Evolutionary conservation across 2,113 vertebrate genomes (phyloP), one percentile per base, ranked within the genome.

Genomic region (Meles meles): DNA sequence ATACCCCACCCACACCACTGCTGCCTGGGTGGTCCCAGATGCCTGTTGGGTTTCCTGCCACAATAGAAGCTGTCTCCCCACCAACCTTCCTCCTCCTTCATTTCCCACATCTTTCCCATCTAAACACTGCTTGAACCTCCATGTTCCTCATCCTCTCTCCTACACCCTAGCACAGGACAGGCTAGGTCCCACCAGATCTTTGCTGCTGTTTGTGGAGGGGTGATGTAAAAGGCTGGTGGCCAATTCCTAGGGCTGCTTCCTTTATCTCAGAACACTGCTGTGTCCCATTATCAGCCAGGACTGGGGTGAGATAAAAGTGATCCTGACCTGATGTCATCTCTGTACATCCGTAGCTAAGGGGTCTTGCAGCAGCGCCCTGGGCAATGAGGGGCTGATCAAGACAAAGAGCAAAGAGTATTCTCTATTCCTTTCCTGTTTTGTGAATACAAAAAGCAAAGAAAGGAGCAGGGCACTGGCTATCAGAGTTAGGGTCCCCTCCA

Each of bases 1-100:
- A 49, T 97, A 98, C 97, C 87, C 93, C 93, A 90, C 96, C 93
- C 93, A 96, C 90, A 97, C 98, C 98, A 97, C 90, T 29, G 98
- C 99, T 99, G 99, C 99, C 98, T 99, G 99, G 99, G 99, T 99
- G 99, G 99, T 99, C 99, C 99, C 99, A 99, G 99, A 99, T 99
- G 99, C 99, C 99, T 99, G 99, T 99, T 99, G 99, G 99, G 99
- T 99, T 99, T 99, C 99, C 99, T 99, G 99, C 99, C 99, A 99
- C 99, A 99, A 99, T 99, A 99, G 98, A 99, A 98, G 98, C 98
- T 98, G 98, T 98, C 98, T 98, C 98, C 98, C 95, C 96, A 8
- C 98, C 92, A 3, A 52, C 49, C 93, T 96, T 98, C 97, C 97
- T 98, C 98, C 97, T 98, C 96, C 98, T 98, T 98, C 97, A 55